Conservation (phyloP, 2,888 invertebrate genomes). For the Tigriopus californicus region DNA sequence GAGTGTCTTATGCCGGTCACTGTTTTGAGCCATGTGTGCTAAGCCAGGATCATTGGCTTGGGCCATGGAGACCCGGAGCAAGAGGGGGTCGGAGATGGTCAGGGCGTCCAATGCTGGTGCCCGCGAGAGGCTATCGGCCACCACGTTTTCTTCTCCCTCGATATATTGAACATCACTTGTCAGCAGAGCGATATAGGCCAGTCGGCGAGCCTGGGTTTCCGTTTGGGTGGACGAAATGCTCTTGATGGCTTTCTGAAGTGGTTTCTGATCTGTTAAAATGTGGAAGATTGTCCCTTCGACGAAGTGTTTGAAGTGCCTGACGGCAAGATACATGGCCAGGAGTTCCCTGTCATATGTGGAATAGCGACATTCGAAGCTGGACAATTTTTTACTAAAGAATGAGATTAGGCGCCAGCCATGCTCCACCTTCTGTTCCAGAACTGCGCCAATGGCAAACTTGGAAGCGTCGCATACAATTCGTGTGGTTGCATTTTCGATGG, state of each 20-base stretch:
- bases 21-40: too few relatives aligned
- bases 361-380: neutral
- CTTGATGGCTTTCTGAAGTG: neutral
- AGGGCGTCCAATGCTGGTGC: neutral
- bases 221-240: neutral
- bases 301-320: constrained; percentile 24
- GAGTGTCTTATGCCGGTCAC: too few relatives aligned
- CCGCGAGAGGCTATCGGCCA: neutral
- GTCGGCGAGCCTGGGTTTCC: neutral
- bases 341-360: constrained; percentile 23
- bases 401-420: neutral
- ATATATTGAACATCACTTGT: neutral
- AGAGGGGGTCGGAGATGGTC: too few relatives aligned
- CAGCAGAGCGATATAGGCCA: neutral
- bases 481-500: too few relatives aligned
- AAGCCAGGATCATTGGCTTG: too few relatives aligned
- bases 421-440: constrained; percentile 9
- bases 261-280: constrained; percentile 14
- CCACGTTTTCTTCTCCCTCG: neutral
- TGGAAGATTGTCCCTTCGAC: constrained; percentile 17
- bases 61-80: too few relatives aligned
- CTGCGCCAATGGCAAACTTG: neutral
- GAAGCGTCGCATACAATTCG: neutral
- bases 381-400: constrained; percentile 15
- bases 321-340: constrained; percentile 2